These are phyloP conservation scores for Syrmaticus mikado DNA, from an alignment of 2,113 vertebrate genomes.

Conservation along the genomic window DNA sequence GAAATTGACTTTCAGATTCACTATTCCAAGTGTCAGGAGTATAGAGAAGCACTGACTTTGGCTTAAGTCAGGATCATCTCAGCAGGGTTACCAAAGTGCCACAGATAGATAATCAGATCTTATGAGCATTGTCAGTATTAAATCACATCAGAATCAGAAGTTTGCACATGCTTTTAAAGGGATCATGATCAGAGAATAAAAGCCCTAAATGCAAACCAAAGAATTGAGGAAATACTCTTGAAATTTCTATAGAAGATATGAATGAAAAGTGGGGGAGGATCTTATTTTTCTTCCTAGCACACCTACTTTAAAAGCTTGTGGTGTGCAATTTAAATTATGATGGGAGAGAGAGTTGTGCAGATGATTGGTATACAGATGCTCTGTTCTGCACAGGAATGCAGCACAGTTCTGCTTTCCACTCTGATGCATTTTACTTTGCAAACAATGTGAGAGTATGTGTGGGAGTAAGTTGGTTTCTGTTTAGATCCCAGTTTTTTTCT, in stretches of 20 bases:
- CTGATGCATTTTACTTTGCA: not conserved
- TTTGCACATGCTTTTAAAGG: not conserved
- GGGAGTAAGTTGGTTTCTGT: not conserved
- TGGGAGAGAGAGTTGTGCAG: not conserved
- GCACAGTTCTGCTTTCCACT: not conserved
- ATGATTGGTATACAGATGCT: not conserved
- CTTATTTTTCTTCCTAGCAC: not conserved
- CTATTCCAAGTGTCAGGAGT: not conserved
- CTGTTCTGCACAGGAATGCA: too few species aligned
- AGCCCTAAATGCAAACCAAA: not conserved
- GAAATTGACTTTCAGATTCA: not conserved
- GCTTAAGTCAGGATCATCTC: not conserved
- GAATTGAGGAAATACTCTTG: not conserved
- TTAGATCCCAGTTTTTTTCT: not conserved
- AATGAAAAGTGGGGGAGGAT: not conserved
- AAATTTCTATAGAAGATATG: not conserved
- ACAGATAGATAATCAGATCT: not conserved
- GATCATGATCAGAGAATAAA: not conserved
- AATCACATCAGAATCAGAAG: not conserved
- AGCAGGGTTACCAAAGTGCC: not conserved
- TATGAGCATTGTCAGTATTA: not conserved
- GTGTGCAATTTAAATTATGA: not conserved
- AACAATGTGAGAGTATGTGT: not conserved
- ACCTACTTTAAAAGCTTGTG: not conserved
- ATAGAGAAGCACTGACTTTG: not conserved